Conservation (phyloP, 2,797 vertebrate species). For the Petrocephalus sullivani region DNA sequence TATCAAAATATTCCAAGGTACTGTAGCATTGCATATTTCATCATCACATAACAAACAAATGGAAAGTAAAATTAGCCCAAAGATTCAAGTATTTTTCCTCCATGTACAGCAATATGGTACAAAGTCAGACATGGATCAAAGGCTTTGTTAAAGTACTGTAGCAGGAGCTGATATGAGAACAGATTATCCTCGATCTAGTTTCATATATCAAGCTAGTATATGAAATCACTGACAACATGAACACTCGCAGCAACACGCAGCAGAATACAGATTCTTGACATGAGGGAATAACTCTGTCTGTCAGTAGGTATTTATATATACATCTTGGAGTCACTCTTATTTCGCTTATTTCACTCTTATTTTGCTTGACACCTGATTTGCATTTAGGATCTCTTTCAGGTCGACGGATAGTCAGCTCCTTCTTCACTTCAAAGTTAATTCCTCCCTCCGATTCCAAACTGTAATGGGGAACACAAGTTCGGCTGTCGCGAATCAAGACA, state of each 20-base stretch:
- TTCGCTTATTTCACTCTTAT: background rate
- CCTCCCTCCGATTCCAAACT: conserved; percentile 1
- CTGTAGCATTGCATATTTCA: background rate
- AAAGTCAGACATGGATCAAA: background rate
- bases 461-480: conserved; percentile 15
- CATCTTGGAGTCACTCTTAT: background rate
- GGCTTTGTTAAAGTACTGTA: background rate
- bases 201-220: background rate
- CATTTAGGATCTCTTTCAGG: background rate
- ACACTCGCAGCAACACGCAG: background rate
- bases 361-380: conserved; percentile 8
- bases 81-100: background rate
- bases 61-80: background rate
- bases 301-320: background rate
- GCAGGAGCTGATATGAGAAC: background rate
- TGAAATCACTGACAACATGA: background rate
- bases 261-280: conserved; percentile 5
- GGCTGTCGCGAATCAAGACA: conserved; percentile 8
- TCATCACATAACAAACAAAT: background rate
- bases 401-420: background rate
- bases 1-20: background rate
- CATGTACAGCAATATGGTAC: background rate
- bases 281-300: conserved; percentile 12
- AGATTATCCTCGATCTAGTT: background rate
- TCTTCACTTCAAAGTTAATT: background rate